Evolutionary conservation across 2,797 vertebrate species (phyloP), one percentile per base, ranked within the genome.

Genomic region (Sylvilagus floridanus): DNA sequence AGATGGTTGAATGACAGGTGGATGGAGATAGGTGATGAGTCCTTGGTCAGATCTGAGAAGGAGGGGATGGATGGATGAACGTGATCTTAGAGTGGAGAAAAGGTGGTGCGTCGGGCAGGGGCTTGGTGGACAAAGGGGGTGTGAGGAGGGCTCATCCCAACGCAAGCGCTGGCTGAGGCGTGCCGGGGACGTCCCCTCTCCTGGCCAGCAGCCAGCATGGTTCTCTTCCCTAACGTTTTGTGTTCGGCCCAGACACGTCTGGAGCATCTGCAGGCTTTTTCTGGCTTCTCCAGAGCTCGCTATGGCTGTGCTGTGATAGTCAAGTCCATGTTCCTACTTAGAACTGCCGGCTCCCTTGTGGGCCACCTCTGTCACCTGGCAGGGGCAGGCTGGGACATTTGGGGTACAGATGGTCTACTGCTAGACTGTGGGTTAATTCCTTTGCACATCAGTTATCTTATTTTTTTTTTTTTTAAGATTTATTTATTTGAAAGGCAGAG

Each of bases 251-350:
- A 82, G 88, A 62, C 17, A 21, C 19, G 60, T 66, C 66, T 85
- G 37, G 63, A 78, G 32, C 10, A 30, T 90, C 52, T 91, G 72
- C 54, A 73, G 78, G 57, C 76, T 84, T 75, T 76, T 14, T 4
- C 1, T 81, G 86, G 13, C 26, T 89, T 84, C 50, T 79, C 87
- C 32, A 22, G 82, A 79, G 84, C 42, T 75, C 82, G 69, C 92
- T 28, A 22, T 9, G 22, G 35, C 66, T 26, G 0, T 79, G 71
- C 19, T 92, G 0, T 72, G 94, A 78, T 93, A 81, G 79, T 95
- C 66, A 95, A 88, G 73, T 50, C 83, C 93, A 47, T 89, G 13
- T 75, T 60, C 72, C 28, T 95, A 92, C 78, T 95, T 95, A 90
- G 81, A 88, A 50, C 72, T 66, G 84, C 72, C 68, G 28, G 69